Conservation (phyloP, 2,888 invertebrate genomes). For the Lacanobia oleracea region DNA sequence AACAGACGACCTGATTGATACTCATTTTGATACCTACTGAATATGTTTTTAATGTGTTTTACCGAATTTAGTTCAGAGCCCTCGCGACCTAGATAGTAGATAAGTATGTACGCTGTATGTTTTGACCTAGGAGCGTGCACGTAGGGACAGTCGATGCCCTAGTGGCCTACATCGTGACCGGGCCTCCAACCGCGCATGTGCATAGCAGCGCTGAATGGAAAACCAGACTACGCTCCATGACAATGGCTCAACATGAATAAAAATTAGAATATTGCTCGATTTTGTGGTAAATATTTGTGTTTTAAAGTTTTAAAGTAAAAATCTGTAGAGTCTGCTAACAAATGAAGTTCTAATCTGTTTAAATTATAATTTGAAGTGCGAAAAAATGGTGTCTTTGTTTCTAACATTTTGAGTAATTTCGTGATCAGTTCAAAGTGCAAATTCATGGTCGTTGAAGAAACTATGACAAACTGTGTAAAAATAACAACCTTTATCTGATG, state of each 20-base stretch:
- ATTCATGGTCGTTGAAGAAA: constrained; percentile 42
- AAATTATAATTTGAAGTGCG: background rate
- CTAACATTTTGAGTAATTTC: constrained; percentile 41
- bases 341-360: constrained; percentile 13
- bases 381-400: constrained; percentile 19
- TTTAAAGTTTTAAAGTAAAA: constrained; percentile 10
- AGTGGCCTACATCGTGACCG: constrained; percentile 80
- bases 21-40: constrained; percentile 1
- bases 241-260: constrained; percentile 51
- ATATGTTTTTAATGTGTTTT: constrained; percentile 45
- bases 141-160: constrained; percentile 84
- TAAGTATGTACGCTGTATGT: constrained; percentile 68
- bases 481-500: constrained; percentile 57
- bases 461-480: constrained; percentile 53
- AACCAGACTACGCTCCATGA: constrained; percentile 61
- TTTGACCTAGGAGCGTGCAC: constrained; percentile 76
- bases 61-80: constrained; percentile 58
- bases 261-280: constrained; percentile 49
- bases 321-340: constrained; percentile 1
- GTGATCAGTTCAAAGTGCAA: constrained; percentile 33
- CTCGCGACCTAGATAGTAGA: constrained; percentile 78
- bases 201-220: constrained; percentile 73
- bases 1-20: constrained; percentile 9
- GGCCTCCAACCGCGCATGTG: constrained; percentile 79
- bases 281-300: constrained; percentile 53